Conservation (phyloP, 2,113 vertebrate genomes). For the Myiagra hebetior region DNA sequence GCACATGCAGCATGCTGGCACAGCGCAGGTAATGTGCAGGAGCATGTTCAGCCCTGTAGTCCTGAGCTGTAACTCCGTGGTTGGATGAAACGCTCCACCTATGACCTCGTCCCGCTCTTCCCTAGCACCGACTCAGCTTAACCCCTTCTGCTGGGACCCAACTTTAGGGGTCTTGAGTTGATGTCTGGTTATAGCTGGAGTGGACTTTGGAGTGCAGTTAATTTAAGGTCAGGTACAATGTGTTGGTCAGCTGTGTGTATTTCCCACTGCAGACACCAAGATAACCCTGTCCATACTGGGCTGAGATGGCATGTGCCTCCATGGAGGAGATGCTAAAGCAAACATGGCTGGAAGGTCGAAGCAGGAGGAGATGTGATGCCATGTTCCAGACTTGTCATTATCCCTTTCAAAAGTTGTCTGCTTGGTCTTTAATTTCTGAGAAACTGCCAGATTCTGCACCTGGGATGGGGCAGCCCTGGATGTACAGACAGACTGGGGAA, state of each 20-base stretch:
- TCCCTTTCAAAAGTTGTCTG: neutral
- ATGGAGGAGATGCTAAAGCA: neutral
- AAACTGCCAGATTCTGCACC: neutral
- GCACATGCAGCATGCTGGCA: neutral
- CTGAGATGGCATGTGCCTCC: neutral
- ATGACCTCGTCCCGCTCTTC: neutral
- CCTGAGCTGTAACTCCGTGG: neutral
- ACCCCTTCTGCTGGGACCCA: neutral
- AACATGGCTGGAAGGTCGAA: neutral
- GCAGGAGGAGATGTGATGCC: neutral
- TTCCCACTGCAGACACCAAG: neutral
- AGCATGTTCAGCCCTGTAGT: rapidly evolving
- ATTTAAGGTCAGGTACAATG: neutral
- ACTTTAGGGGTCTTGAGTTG: neutral
- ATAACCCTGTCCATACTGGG: neutral
- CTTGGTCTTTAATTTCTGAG: neutral
- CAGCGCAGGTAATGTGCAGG: neutral
- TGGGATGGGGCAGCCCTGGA: neutral
- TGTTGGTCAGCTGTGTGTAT: neutral
- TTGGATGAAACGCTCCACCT: neutral
- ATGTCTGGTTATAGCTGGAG: neutral
- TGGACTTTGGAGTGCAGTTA: rapidly evolving
- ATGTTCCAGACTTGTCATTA: neutral
- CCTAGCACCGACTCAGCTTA: neutral
- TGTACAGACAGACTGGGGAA: neutral